Base-by-base conservation (phyloP, 2,888 invertebrate species). In the Pachydiplax longipennis region DNA sequence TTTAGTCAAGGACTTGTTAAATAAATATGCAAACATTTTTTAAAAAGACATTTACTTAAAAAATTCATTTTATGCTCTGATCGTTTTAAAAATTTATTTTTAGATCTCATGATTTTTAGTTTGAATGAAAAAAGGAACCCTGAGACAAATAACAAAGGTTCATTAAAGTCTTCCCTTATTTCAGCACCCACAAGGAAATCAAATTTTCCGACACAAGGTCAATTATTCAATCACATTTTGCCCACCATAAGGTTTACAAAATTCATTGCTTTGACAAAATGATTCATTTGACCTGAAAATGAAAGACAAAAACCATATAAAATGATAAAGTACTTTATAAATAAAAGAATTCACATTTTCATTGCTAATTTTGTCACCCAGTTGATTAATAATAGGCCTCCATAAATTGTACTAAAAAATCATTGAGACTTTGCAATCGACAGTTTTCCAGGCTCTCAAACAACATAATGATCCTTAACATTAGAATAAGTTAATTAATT, bases 51-150 rank as follows among this genome's bases (percentile, higher is more conserved):
- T 87, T 87, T 87, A 87, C 87, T 87, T 61, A 87, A 87, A 83
- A 87, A 87, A 87, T 87, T 87, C 87, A 87, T 87, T 87, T 87
- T 87, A 87, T 87, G 87, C 87, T 87, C 61, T 87, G 87, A 87
- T 61, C 53, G 87, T 61, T 87, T 87, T 61, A 87, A 87, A 87
- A 87, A 87, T 87, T 87, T 61, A 87, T 87, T 87, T 87, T 87
- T 65, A 87, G 87, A 87, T 87, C 87, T 87, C 87, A 87, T 37
- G 87, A 87, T 87, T 87, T 87, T 61, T 65, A 87, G 87, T 87
- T 87, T 61, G 61, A 87, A 87, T 87, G 87, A 61, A 87, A 87
- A 87, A 87, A 58, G 87, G 87, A 87, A 87, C 87, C 87, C 87
- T 87, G 87, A 87, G 87, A 87, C 61, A 87, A 87, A 65, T 87